Conservation (phyloP, 2,113 vertebrate genomes). For the Sturnira hondurensis region DNA sequence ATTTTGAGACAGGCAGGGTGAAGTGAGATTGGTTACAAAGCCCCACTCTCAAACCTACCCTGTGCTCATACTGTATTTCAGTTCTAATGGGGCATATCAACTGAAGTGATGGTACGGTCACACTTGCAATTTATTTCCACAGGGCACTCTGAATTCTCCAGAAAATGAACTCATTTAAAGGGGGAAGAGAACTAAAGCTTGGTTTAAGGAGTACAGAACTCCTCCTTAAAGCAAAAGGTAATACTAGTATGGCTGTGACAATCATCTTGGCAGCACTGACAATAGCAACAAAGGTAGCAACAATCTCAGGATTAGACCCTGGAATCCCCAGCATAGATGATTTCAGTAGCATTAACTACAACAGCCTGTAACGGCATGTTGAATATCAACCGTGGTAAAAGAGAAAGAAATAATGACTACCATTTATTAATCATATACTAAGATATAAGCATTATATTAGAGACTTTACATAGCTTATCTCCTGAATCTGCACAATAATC, state of each 20-base stretch:
- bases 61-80: background rate
- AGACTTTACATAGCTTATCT: background rate
- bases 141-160: background rate
- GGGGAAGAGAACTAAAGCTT: background rate
- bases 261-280: background rate
- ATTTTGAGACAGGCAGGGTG: background rate
- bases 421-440: background rate
- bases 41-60: background rate
- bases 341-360: background rate
- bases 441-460: background rate
- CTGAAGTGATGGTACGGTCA: background rate
- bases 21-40: background rate
- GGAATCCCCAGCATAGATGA: background rate
- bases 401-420: background rate
- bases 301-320: background rate
- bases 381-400: background rate
- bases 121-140: background rate
- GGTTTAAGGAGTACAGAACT: background rate
- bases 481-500: background rate
- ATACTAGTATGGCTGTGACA: background rate
- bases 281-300: background rate
- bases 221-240: background rate
- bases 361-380: background rate
- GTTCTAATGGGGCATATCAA: background rate
- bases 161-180: background rate